Conservation (phyloP, 2,113 vertebrate genomes). For the Esox niger region DNA sequence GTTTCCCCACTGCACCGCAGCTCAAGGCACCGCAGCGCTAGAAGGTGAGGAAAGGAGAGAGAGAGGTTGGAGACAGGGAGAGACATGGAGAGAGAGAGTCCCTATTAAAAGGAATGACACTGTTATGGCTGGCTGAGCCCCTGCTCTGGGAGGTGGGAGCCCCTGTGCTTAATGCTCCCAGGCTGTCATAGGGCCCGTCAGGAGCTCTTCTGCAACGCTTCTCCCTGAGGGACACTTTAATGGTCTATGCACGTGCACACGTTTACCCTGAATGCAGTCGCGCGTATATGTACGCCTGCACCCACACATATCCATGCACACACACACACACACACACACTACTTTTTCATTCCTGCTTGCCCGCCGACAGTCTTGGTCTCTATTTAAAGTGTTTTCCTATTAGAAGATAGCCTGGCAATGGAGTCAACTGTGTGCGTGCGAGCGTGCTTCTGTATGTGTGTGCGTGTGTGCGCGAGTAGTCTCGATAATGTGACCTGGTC, state of each 20-base stretch:
- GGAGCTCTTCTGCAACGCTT: not conserved
- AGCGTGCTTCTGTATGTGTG: too few species aligned
- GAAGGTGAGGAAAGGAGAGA: slow-evolving; percentile 25
- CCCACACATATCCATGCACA: not conserved
- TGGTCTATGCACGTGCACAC: too few species aligned
- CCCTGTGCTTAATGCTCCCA: slow-evolving; percentile 7
- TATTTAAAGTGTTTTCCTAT: too few species aligned
- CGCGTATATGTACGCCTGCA: not conserved
- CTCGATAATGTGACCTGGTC: too few species aligned
- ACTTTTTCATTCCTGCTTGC: too few species aligned
- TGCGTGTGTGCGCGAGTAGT: too few species aligned
- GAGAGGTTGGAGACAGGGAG: slow-evolving; percentile 27
- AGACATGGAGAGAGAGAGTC: slow-evolving; percentile 35
- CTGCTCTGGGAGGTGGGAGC: slow-evolving; percentile 17
- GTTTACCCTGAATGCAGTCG: not conserved
- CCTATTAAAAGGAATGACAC: slow-evolving; percentile 57
- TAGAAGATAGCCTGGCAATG: too few species aligned
- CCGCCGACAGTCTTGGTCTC: too few species aligned
- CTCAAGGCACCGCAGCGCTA: slow-evolving; percentile 53
- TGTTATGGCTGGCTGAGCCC: slow-evolving; percentile 20
- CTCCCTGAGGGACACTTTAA: not conserved
- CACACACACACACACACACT: too few species aligned
- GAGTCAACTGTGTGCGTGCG: too few species aligned
- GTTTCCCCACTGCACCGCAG: slow-evolving; percentile 63
- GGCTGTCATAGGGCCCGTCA: not conserved